phyloP scores from a whole-genome alignment of 23 tunicate genomes.

The Halocynthia roretzi region DNA sequence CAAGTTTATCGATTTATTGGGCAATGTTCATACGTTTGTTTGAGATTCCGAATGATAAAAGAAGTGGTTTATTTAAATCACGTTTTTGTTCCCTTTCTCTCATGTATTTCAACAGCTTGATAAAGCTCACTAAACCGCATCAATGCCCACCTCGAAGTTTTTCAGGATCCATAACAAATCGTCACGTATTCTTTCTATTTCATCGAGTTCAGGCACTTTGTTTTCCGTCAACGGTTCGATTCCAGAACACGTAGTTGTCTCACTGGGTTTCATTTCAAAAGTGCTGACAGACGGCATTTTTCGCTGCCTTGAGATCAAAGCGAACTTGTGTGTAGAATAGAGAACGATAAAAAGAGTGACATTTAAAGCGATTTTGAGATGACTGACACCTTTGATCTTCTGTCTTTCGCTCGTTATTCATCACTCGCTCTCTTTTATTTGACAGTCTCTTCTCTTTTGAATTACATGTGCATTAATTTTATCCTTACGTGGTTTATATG shows the following conservation, averaged over 20 bases:
- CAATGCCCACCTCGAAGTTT: constrained; percentile 5
- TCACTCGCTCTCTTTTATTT: constrained; percentile 6
- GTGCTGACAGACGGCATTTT: constrained; percentile 10
- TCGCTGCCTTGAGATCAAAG: constrained; percentile 18
- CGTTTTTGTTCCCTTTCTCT: neutral
- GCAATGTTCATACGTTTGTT: no score
- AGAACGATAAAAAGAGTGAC: constrained; percentile 7
- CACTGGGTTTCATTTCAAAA: neutral
- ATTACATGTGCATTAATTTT: neutral
- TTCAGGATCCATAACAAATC: constrained; percentile 7
- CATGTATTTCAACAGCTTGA: constrained; percentile 4
- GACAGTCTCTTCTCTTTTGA: neutral
- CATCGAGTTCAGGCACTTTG: neutral
- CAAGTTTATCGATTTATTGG: no score
- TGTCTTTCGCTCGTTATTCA: neutral
- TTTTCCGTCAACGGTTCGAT: constrained; percentile 1
- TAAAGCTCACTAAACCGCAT: constrained; percentile 2
- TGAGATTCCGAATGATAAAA: neutral
- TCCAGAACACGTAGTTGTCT: neutral
- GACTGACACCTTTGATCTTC: constrained; percentile 18
- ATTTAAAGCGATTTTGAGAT: constrained; percentile 12
- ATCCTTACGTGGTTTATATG: no score
- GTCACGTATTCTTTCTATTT: neutral
- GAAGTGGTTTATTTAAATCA: constrained; percentile 8
- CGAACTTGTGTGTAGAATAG: constrained; percentile 4